Base-by-base conservation (phyloP, 2,797 vertebrate genomes). In the Denticeps clupeoides region DNA sequence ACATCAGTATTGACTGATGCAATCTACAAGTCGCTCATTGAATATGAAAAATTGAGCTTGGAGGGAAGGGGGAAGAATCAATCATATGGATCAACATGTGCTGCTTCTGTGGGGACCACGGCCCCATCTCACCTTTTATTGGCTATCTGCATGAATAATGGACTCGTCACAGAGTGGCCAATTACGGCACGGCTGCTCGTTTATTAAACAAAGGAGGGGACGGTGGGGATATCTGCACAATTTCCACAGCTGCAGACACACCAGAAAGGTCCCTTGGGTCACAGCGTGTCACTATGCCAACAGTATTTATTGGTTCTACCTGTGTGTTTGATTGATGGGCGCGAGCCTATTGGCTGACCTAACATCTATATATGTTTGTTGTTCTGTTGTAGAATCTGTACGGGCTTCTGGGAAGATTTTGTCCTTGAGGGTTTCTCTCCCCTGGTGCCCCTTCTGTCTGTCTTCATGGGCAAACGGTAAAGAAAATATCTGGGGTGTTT, bases 81-180 rank as follows among this genome's bases (percentile, higher is more conserved):
- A 82, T 84, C 73, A 69, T 81, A 85, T 82, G 53, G 81, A 83
- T 84, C 75, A 73, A 67, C 70, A 71, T 75, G 71, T 71, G 70
- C 63, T 59, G 72, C 59, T 62, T 52, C 33, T 45, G 15, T 57
- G 50, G 37, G 49, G 47, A 24, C 44, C 45, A 7, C 37, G 24
- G 55, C 45, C 37, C 48, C 52, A 49, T 56, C 46, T 33, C 11
- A 31, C 41, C 28, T 64, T 33, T 77, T 84, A 86, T 84, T 80
- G 77, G 70, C 81, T 74, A 78, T 78, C 76, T 68, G 72, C 79
- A 78, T 83, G 80, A 84, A 70, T 80, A 77, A 84, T 84, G 77
- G 73, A 72, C 64, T 73, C 65, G 67, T 76, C 77, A 60, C 71
- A 76, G 72, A 77, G 64, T 65, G 62, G 64, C 73, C 78, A 82